Evolutionary conservation across 2,797 vertebrate genomes (phyloP).

Genomic region (Myioborus miniatus): DNA sequence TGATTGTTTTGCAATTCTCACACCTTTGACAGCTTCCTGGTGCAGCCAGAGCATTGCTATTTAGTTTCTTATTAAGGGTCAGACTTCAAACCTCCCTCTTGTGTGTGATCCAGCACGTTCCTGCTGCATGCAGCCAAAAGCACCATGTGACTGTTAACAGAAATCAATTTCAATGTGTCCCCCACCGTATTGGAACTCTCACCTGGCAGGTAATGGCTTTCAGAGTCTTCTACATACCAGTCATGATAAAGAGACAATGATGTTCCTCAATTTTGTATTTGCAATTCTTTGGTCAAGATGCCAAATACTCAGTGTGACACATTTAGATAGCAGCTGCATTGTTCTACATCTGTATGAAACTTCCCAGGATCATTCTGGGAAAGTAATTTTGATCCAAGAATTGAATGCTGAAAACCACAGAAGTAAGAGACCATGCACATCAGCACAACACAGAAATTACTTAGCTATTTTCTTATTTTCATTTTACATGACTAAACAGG

Average conservation of each 20-base stretch:
- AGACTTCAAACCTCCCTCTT: neutral
- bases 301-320: neutral
- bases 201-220: neutral
- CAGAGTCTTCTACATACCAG: neutral
- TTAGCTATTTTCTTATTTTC: neutral
- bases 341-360: neutral
- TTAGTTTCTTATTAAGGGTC: neutral
- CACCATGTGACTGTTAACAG: neutral
- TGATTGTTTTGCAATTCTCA: neutral
- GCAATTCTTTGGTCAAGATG: neutral
- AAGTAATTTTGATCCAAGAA: neutral
- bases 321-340: neutral
- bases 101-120: neutral
- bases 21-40: neutral
- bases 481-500: neutral
- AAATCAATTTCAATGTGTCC: neutral
- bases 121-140: neutral
- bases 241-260: neutral
- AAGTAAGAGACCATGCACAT: neutral
- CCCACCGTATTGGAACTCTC: neutral
- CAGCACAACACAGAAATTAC: neutral
- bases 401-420: neutral
- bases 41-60: neutral
- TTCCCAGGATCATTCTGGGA: neutral
- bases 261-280: neutral